Evolutionary conservation across 2,888 invertebrate species (phyloP).

Genomic region (Nephrotoma appendiculata): DNA sequence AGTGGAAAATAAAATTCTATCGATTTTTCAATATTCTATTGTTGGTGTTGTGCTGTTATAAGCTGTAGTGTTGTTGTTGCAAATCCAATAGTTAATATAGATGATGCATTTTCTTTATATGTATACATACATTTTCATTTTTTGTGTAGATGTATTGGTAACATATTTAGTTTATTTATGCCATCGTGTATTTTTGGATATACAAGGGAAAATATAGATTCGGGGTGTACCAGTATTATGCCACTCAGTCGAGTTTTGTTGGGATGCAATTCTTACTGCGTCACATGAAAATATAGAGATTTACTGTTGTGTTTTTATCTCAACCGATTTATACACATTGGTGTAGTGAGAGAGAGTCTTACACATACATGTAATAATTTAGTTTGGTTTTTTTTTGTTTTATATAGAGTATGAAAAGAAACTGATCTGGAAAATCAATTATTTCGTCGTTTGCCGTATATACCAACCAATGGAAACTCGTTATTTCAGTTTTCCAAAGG

Average conservation of each 20-base stretch:
- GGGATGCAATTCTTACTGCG: background rate
- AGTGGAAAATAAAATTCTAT: background rate
- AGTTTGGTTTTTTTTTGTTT: background rate
- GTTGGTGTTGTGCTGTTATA: background rate
- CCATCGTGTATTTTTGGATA: background rate
- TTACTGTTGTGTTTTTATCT: background rate
- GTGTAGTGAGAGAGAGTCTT: background rate
- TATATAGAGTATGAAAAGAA: background rate
- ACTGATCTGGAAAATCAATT: background rate
- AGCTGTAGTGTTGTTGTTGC: background rate
- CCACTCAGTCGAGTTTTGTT: background rate
- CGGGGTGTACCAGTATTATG: background rate
- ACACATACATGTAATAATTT: background rate
- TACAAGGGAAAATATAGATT: background rate
- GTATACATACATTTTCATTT: background rate
- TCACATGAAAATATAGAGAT: background rate
- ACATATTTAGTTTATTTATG: background rate
- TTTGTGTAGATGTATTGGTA: background rate
- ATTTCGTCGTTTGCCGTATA: background rate
- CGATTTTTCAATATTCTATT: background rate
- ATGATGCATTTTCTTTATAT: background rate
- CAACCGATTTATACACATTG: background rate
- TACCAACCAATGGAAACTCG: constrained; percentile 1
- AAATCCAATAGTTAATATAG: background rate
- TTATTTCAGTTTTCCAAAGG: constrained; percentile 9